phyloP scores from a whole-genome alignment of 2,113 vertebrate genomes.

The Limnothrissa miodon region DNA sequence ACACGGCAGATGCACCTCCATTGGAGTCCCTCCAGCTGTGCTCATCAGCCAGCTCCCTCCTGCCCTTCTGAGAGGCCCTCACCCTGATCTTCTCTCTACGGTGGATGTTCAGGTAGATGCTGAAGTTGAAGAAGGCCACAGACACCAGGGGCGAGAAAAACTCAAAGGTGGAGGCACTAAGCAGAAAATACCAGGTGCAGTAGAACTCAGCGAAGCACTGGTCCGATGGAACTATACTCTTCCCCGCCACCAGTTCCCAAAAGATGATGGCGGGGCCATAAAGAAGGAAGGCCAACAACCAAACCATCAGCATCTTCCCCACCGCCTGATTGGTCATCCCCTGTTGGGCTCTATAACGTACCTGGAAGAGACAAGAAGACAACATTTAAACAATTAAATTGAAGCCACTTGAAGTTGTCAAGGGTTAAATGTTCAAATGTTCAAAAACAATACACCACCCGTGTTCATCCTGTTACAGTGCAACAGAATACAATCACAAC shows the following conservation, averaged over 20 bases:
- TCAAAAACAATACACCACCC: background rate
- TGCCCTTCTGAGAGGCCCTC: constrained; percentile 27
- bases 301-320: constrained; percentile 77
- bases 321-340: constrained; percentile 69
- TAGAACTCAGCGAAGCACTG: constrained; percentile 79
- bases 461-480: background rate
- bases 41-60: constrained; percentile 33
- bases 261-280: constrained; percentile 83
- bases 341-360: constrained; percentile 78
- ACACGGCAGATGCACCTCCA: constrained; percentile 54
- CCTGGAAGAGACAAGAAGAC: constrained; percentile 56
- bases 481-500: too few species aligned
- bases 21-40: constrained; percentile 48
- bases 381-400: background rate
- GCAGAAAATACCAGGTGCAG: constrained; percentile 80
- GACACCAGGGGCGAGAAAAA: constrained; percentile 81
- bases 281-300: constrained; percentile 83
- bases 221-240: constrained; percentile 66
- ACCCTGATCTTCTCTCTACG: constrained; percentile 62
- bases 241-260: constrained; percentile 65
- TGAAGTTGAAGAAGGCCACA: constrained; percentile 83
- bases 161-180: constrained; percentile 80
- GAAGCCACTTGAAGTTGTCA: background rate
- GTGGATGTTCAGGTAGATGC: constrained; percentile 82
- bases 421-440: background rate